Evolutionary conservation across 2,113 vertebrate genomes (phyloP).

Genomic region (Eubucco bourcierii): DNA sequence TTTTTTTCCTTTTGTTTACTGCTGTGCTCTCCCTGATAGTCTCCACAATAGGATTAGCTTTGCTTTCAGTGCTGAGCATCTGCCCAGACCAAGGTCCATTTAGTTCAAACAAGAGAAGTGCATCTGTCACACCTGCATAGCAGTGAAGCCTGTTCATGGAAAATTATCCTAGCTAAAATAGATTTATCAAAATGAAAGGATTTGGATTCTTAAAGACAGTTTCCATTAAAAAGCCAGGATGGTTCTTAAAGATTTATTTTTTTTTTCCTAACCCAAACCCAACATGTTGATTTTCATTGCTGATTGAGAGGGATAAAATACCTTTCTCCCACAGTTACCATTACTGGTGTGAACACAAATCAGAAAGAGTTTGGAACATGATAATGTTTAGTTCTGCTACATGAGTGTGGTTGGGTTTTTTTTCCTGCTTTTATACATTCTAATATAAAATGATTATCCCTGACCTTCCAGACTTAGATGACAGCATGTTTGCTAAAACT

Average conservation of each 20-base stretch:
- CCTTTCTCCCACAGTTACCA: not conserved
- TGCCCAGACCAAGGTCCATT: not conserved
- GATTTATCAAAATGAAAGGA: not conserved
- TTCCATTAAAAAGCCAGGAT: not conserved
- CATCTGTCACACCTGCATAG: not conserved
- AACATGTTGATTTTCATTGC: not conserved
- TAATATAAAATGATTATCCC: not conserved
- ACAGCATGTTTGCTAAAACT: constrained; percentile 84
- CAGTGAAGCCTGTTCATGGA: not conserved
- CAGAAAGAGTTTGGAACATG: not conserved
- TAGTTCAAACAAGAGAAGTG: not conserved
- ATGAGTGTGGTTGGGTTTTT: not conserved
- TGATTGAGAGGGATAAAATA: not conserved
- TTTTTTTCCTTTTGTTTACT: not conserved
- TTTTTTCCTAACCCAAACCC: not conserved
- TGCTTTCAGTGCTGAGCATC: not conserved
- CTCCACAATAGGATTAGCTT: not conserved
- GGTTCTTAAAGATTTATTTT: not conserved
- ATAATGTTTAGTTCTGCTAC: not conserved
- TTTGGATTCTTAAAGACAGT: not conserved
- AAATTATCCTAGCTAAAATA: not conserved
- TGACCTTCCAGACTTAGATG: constrained; percentile 76
- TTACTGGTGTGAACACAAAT: not conserved
- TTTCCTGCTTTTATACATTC: not conserved
- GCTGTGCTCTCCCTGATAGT: not conserved